Base-by-base conservation (phyloP, 2,888 invertebrate genomes). In the Vandiemenella viatica region DNA sequence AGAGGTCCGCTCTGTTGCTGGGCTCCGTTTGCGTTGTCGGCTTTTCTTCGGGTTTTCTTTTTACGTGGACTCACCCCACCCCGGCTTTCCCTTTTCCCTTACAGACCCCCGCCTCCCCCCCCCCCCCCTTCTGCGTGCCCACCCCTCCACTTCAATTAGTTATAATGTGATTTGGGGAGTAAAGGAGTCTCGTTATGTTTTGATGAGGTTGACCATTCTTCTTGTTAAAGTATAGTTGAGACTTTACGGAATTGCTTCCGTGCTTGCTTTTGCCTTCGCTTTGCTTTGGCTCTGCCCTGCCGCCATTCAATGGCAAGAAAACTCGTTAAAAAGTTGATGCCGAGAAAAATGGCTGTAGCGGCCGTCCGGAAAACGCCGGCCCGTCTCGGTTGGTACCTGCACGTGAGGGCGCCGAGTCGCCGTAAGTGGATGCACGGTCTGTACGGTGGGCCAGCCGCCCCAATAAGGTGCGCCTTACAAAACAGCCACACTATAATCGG, bases 251-350 rank as follows among this genome's bases (percentile, higher is more conserved):
- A 50, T 52, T 49, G 45, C 48, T n/a, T n/a, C n/a, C n/a, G n/a
- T n/a, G n/a, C n/a, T 46, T 45, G 37, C 20, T 46, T 23, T 43
- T 18, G 20, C 22, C 46, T 5, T 17, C 18, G 16, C 40, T 41
- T 32, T 45, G 19, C 19, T 16, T 26, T 45, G 26, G 43, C 46
- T 37, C 43, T 46, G 49, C 43, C 42, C 40, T 21, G 44, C 22
- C 32, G 43, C 20, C 50, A 17, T 46, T 50, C 41, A 42, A 50
- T 20, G 41, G 50, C 37, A 17, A 20, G 54, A 53, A 58, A 58
- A 56, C 58, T 59, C 58, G 59, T 58, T 58, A 59, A 58, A 56
- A 57, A 53, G 50, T 53, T 55, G 53, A 56, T 55, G 53, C 53
- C 38, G 32, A 50, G 50, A 40, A 38, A 50, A 50, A 46, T 32